Evolutionary conservation across 2,113 vertebrate species (phyloP), one percentile per base, ranked within the genome.

Genomic region (Polyodon spathula): DNA sequence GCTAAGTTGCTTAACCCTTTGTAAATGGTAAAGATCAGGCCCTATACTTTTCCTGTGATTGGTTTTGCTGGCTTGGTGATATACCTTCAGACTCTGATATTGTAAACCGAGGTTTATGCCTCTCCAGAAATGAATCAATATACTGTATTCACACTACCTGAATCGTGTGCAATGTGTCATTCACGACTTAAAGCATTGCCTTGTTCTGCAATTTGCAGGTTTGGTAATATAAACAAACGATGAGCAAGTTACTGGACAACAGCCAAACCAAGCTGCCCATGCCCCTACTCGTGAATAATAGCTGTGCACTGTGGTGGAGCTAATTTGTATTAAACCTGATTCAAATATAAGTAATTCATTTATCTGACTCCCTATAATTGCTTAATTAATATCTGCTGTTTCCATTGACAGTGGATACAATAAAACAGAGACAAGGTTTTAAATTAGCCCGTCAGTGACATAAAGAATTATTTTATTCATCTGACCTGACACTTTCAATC

Each of bases 321-420:
- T 61, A 16, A 58, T 62, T 64, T 54, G 42, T 38, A 61, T 63
- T 60, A 70, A 64, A 48, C 64, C 17, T 54, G 46, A 58, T 70
- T 58, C 58, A 64, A 60, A 65, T 63, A 60, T 41, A 60, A 63
- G 39, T 54, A 64, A 64, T 66, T 58, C 61, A 66, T 66, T 61
- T 42, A 66, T 66, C 58, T 61, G 53, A 60, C 60, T 64, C 6
- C 11, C 56, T 51, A 43, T 61, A 61, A 66, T 61, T 61, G 64
- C 54, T 64, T 50, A 39, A 58, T 61, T 66, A 41, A 66, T 64
- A 66, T 46, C 58, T 55, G 40, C 46, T 58, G 46, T 64, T 65
- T 44, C 42, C 42, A 42, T 38, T 16, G 40, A 12, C 39, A 56
- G 42, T 40, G 38, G 16, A 53, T 46, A 44, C 37, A 59, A 50